These are phyloP conservation scores for Eucera pruinosa DNA, from an alignment of 2,888 invertebrate genomes.

Conservation along the genomic window DNA sequence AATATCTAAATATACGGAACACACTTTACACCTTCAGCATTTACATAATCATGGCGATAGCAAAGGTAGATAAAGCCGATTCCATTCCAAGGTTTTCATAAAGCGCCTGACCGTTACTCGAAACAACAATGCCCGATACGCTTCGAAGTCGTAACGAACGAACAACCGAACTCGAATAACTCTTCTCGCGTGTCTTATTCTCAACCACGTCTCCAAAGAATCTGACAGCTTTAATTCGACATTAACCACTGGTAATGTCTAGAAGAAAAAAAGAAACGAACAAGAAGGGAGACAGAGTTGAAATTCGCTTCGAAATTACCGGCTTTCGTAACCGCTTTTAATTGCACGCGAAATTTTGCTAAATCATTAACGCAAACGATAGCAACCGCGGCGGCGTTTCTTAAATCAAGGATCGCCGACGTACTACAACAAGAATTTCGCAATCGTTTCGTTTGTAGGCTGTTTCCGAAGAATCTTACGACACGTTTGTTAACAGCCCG, in stretches of 20 bases:
- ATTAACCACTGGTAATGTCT: neutral
- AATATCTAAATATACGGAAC: too few relatives aligned
- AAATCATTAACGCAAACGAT: constrained; percentile 39
- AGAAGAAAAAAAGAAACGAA: neutral
- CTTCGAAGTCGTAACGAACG: neutral
- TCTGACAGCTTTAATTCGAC: neutral
- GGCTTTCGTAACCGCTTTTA: constrained; percentile 19
- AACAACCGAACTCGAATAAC: constrained; percentile 13
- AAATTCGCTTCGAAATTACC: neutral
- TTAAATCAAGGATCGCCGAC: constrained; percentile 8
- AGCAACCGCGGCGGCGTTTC: neutral
- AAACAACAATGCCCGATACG: neutral
- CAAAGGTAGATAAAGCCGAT: constrained; percentile 7
- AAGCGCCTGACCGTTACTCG: neutral
- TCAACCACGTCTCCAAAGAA: too few relatives aligned
- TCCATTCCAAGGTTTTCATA: constrained; percentile 4
- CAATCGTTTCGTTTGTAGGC: constrained; percentile 14
- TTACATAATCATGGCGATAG: neutral
- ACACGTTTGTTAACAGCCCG: constrained; percentile 21
- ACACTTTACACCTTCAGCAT: constrained; percentile 13
- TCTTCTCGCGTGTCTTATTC: neutral
- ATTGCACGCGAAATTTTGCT: constrained; percentile 40
- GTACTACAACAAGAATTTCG: constrained; percentile 10
- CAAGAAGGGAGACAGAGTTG: neutral
- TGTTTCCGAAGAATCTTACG: constrained; percentile 26